Evolutionary conservation across 1,140 invertebrate species (phyloP).

Genomic region (Meloidogyne chitwoodi): DNA sequence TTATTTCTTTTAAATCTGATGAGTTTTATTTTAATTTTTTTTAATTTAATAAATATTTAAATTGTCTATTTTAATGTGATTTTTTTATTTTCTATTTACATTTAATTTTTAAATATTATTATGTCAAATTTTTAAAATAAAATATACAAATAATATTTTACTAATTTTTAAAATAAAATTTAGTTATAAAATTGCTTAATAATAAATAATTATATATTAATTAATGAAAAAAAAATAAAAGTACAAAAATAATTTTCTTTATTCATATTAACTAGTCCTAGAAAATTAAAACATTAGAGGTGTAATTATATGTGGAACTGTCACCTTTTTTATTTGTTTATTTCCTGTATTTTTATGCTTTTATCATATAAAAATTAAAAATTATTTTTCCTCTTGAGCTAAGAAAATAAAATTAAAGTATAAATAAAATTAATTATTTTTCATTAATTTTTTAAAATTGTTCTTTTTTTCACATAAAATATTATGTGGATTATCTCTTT

Average conservation of each 20-base stretch:
- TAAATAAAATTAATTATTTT: no score
- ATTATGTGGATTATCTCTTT: background rate
- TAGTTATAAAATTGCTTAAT: no score
- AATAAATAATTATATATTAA: no score
- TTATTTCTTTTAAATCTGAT: no score
- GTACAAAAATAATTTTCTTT: background rate
- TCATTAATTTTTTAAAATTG: no score
- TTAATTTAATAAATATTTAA: background rate
- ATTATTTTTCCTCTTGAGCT: no score
- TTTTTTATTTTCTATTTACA: background rate
- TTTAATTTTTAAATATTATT: background rate
- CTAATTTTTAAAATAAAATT: no score
- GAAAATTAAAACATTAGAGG: background rate
- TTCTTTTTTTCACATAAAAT: no score
- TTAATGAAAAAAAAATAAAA: background rate
- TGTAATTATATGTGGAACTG: background rate
- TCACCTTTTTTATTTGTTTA: background rate
- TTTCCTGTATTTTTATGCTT: background rate
- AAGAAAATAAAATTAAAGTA: no score
- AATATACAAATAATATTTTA: no score
- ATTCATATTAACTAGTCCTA: background rate
- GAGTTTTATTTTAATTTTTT: no score
- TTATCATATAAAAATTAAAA: background rate
- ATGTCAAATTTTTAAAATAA: no score
- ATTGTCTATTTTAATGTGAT: background rate